These are phyloP conservation scores for Luscinia megarhynchos DNA, from an alignment of 2,797 vertebrate species.

Conservation along the genomic window DNA sequence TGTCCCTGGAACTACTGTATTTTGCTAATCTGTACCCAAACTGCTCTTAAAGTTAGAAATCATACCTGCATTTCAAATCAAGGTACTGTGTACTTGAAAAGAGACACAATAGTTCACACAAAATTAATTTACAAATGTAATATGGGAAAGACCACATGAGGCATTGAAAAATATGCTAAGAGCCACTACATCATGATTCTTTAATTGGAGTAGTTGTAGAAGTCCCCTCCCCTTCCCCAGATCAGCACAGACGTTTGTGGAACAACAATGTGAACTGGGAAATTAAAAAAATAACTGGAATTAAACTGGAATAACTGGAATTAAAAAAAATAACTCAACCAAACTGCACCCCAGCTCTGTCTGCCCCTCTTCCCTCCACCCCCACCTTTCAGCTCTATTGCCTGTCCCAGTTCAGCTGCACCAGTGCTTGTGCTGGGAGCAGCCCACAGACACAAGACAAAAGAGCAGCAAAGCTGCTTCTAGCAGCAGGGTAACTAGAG, in stretches of 20 bases:
- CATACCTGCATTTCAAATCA: not conserved
- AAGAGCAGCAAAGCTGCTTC: not conserved
- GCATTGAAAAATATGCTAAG: not conserved
- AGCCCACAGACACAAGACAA: not conserved
- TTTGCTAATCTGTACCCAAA: not conserved
- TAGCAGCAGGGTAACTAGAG: not conserved
- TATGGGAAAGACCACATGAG: not conserved
- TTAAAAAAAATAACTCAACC: not conserved
- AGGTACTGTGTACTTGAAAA: not conserved
- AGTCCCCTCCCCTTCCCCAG: not conserved
- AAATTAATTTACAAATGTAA: not conserved
- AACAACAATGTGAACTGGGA: not conserved
- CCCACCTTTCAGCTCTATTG: not conserved
- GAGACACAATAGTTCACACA: not conserved
- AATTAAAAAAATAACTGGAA: not conserved
- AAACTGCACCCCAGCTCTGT: not conserved
- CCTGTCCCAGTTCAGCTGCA: not conserved
- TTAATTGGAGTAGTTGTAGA: not conserved
- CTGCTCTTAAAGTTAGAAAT: not conserved
- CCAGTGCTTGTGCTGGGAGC: not conserved
- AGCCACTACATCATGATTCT: not conserved
- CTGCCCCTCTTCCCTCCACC: not conserved
- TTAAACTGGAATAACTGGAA: not conserved
- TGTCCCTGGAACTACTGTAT: not conserved
- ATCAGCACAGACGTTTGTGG: not conserved